phyloP scores from a whole-genome alignment of 2,888 invertebrate genomes.

The Dioctria rufipes region DNA sequence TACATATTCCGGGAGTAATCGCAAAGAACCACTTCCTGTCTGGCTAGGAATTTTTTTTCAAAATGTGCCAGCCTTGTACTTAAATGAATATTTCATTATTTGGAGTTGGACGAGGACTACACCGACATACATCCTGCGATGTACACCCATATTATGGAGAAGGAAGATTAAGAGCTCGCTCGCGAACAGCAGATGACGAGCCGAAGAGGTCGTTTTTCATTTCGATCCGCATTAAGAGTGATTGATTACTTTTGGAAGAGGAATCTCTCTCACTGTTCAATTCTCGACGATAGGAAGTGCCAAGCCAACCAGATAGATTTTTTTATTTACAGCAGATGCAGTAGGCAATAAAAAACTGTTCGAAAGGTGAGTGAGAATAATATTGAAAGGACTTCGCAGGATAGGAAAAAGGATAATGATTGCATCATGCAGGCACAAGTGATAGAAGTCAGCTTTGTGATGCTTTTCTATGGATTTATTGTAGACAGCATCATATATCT shows the following conservation, averaged over 20 bases:
- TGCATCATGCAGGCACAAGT: slow-evolving; percentile 1
- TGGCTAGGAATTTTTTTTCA: slow-evolving; percentile 15
- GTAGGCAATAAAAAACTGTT: not conserved
- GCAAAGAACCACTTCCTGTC: slow-evolving; percentile 51
- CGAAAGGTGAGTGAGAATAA: slow-evolving; percentile 16
- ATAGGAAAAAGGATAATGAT: not conserved
- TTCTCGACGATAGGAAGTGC: slow-evolving; percentile 14
- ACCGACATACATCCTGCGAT: not conserved
- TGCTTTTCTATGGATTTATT: no score
- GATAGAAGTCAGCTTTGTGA: slow-evolving; percentile 11
- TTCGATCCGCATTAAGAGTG: slow-evolving; percentile 45
- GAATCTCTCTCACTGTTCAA: slow-evolving; percentile 12
- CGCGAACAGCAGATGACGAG: slow-evolving; percentile 31
- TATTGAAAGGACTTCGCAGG: not conserved
- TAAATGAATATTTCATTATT: slow-evolving; percentile 49
- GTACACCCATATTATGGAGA: not conserved
- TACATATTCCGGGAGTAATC: slow-evolving; percentile 37
- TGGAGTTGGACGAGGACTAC: not conserved
- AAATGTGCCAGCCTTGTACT: not conserved
- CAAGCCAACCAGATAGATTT: not conserved
- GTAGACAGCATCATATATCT: no score
- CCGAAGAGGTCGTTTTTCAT: slow-evolving; percentile 31
- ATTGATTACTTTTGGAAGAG: slow-evolving; percentile 24
- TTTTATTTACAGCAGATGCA: slow-evolving; percentile 4
- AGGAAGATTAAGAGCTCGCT: slow-evolving; percentile 41